Evolutionary conservation across 2,888 invertebrate species (phyloP), one percentile per base, ranked within the genome.

Genomic region (Heliconius hortense): DNA sequence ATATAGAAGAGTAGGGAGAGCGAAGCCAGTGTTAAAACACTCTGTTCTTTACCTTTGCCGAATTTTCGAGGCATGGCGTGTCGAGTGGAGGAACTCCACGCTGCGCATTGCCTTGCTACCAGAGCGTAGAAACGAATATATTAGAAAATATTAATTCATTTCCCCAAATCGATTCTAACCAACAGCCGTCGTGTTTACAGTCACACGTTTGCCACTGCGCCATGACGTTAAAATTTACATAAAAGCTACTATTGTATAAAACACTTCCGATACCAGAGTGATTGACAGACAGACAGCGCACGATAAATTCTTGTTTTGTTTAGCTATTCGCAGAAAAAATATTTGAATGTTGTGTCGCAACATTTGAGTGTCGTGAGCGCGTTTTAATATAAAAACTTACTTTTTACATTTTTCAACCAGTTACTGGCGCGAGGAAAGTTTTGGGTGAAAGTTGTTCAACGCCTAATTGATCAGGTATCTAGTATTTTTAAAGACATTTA

Each of bases 361-460:
- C 28, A 68, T 48, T 56, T 56, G 39, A 60, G 31, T 75, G 73
- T 67, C 70, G 71, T 73, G 73, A 77, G 66, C 66, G 43, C 43
- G 31, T 75, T 73, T 75, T 74, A 62, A 68, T 56, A 71, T 60
- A 28, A 43, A 66, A 66, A 59, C 26, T 68, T 48, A 63, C 48
- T 68, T 74, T 74, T 76, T 71, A 74, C 24, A 24, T 68, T 64
- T 66, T 64, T 43, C 21, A 70, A 77, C 62, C 59, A 68, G 60
- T 74, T 53, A 63, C 26, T 67, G 74, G 71, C 67, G 69, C 72
- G 60, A 73, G 64, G 78, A 78, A 78, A 78, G 78, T 77, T 78
- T 72, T 66, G 24, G 72, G 77, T 72, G 78, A 78, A 78, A 78
- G 78, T 78, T 71, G 53, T 72, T 59, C 31, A 21, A 60, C 64